Base-by-base conservation (phyloP, 2,797 vertebrate genomes). In the Schizopygopsis pylzovi region DNA sequence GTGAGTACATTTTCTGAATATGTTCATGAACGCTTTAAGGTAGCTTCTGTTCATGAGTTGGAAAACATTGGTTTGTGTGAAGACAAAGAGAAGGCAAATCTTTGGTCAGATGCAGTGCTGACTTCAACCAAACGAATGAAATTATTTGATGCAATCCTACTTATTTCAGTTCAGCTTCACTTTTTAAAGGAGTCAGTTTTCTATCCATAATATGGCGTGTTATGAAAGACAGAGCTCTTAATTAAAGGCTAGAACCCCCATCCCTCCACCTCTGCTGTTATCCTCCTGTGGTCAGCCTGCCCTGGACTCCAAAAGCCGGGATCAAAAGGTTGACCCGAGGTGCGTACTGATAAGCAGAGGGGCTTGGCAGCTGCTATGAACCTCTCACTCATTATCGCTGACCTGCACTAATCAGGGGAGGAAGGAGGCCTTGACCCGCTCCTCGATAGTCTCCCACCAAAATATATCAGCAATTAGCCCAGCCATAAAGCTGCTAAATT, bases 311-410 rank as follows among this genome's bases (percentile, higher is more conserved):
- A 16, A 56, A 45, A 71, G 59, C 22, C 4, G 2, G 84, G 56
- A 73, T 79, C 71, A 82, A 81, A 72, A 52, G 79, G 52, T 67
- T 65, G 81, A 80, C 56, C 83, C n/a, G 52, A 37, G 67, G 47
- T 75, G 63, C 16, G 18, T 83, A 84, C 52, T 77, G 86, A 90
- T 87, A 85, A 85, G 82, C 13, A 20, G 9, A 45, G 81, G 82
- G 67, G 33, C 54, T 71, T 71, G 25, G 45, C 28, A 20, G 33
- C 56, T n/a, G 59, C 75, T 70, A 77, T 85, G 25, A 72, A 87
- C 82, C 79, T 87, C 65, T 77, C 56, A 54, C 82, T 89, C 86
- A 88, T 90, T 90, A 90, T 61, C 71, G 22, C 76, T 85, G 88
- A 90, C 84, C 77, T 81, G 39, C 39, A 52, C 37, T 80, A 79